Evolutionary conservation across 2,797 vertebrate species (phyloP), one percentile per base, ranked within the genome.

Genomic region (Lepilemur septentrionalis): DNA sequence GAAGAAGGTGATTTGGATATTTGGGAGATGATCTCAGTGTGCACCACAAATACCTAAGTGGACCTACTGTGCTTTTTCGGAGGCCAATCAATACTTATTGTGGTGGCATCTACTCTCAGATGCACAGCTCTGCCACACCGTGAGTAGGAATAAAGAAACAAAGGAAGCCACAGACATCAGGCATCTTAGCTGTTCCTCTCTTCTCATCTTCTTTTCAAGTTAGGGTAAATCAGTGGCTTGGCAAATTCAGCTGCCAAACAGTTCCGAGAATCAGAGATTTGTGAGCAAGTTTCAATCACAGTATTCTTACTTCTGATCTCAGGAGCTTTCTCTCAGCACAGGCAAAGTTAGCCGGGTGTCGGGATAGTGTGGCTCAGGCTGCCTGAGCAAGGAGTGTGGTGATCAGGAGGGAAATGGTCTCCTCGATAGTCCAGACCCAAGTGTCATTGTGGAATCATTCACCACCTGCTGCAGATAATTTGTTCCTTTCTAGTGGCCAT

Each of bases 241-340:
- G 91, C 81, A 97, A 97, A 95, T 91, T 67, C 79, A 93, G 86
- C 93, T 94, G 75, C 43, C 75, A 96, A 91, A 97, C 79, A 94
- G 73, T 98, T 98, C 94, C 91, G 86, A 89, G 97, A 97, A 97
- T 78, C 79, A 30, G 84, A 87, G 43, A 63, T 75, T 52, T 95
- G 69, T 75, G 89, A 81, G 69, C 35, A 61, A 82, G 65, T 35
- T 32, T 0, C 2, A 23, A 48, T 82, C 73, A 72, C 43, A 23
- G 4, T 32, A 61, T 79, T 85, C 72, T 82, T 30, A 17, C 69
- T 79, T 72, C 72, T 46, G 18, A 55, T 38, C 70, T 81, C 0
- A 0, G 35, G 81, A 85, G 5, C 67, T 73, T 83, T 81, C n/a
- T 86, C 78, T 91, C 5, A 46, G 59, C 52, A 7, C n/a, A 50